phyloP scores from a whole-genome alignment of 2,113 vertebrate genomes.

The Paralichthys olivaceus region DNA sequence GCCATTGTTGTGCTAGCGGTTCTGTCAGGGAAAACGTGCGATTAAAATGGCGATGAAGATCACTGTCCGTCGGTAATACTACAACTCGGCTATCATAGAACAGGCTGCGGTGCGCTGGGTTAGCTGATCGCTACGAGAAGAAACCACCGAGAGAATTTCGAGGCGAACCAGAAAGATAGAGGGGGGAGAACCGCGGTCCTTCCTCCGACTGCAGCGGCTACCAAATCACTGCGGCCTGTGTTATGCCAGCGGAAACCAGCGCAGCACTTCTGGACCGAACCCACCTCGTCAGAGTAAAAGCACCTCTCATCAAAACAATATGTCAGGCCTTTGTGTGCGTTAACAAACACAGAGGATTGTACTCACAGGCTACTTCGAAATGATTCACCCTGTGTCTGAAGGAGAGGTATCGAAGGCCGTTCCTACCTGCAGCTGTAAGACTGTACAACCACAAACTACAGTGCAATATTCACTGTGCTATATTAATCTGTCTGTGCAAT shows the following conservation, averaged over 20 bases:
- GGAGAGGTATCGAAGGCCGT: no score
- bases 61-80: conserved; percentile 65
- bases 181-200: conserved; percentile 83
- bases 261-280: conserved; percentile 25
- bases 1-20: conserved; percentile 90
- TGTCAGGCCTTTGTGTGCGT: no score
- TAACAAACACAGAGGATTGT: no score
- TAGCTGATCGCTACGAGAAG: conserved; percentile 46
- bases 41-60: conserved; percentile 82
- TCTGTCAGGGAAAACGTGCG: conserved; percentile 86
- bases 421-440: no score
- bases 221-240: conserved; percentile 83
- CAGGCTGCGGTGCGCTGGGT: conserved; percentile 44
- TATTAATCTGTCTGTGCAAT: no score
- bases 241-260: conserved; percentile 45
- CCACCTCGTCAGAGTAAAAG: conserved; percentile 53
- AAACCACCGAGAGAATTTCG: conserved; percentile 63
- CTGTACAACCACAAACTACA: no score
- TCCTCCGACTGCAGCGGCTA: conserved; percentile 86
- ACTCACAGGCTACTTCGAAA: no score
- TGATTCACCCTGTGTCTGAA: no score
- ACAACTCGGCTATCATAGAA: conserved; percentile 64
- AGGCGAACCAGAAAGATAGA: conserved; percentile 83
- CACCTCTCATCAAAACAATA: no score
- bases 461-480: no score